Conservation (phyloP, 2,797 vertebrate species). For the Rhyacichthys aspro region DNA sequence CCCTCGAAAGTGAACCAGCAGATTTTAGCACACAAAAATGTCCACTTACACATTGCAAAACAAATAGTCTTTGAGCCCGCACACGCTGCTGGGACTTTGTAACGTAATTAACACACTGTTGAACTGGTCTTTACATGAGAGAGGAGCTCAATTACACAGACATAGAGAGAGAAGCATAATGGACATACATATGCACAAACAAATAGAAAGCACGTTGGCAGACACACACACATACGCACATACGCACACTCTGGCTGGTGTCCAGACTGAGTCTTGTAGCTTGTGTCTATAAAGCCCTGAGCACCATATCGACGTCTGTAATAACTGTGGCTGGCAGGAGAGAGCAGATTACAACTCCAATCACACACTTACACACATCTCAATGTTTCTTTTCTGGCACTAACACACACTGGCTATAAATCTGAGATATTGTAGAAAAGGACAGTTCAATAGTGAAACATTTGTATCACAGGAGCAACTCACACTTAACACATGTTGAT, state of each 20-base stretch:
- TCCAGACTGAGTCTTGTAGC: constrained; percentile 71
- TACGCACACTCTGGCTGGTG: constrained; percentile 49
- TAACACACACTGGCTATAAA: constrained; percentile 35
- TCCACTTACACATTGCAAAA: constrained; percentile 9
- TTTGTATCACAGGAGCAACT: constrained; percentile 20
- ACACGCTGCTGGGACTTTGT: constrained; percentile 54
- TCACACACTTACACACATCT: constrained; percentile 26
- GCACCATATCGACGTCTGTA: constrained; percentile 76
- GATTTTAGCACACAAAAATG: constrained; percentile 7
- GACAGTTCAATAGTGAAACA: constrained; percentile 36
- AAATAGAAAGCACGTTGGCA: constrained; percentile 41
- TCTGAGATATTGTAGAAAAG: constrained; percentile 42
- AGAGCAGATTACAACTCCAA: constrained; percentile 74
- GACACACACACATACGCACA: constrained; percentile 33
- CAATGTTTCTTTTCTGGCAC: constrained; percentile 30
- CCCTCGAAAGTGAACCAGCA: constrained; percentile 1
- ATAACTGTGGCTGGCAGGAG: constrained; percentile 77
- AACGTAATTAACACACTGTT: constrained; percentile 71
- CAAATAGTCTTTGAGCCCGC: constrained; percentile 20
- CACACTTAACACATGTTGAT: neutral
- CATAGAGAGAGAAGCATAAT: constrained; percentile 44
- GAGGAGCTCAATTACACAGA: constrained; percentile 57
- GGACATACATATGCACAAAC: constrained; percentile 42
- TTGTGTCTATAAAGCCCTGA: constrained; percentile 77
- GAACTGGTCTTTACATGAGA: constrained; percentile 69